Evolutionary conservation across 2,797 vertebrate species (phyloP).

Genomic region (Danio albolineatus): DNA sequence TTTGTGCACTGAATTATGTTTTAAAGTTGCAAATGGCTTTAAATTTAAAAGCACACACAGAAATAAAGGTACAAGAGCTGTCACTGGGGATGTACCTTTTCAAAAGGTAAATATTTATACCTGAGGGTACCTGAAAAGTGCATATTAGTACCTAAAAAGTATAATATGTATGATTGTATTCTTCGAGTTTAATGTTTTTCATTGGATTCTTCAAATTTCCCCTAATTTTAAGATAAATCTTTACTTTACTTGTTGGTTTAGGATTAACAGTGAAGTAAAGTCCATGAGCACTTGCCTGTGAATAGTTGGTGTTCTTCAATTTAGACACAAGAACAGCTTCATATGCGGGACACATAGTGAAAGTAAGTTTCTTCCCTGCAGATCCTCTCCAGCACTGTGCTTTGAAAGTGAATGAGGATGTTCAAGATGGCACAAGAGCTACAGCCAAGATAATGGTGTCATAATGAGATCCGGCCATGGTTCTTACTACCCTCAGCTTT

Average conservation of each 20-base stretch:
- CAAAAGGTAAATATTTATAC: too few species aligned
- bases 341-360: constrained; percentile 32
- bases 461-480: constrained; percentile 51
- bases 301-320: constrained; percentile 45
- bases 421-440: constrained; percentile 4
- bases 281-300: neutral
- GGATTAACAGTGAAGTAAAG: constrained; percentile 6
- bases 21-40: too few species aligned
- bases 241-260: neutral
- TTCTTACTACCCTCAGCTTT: constrained; percentile 17
- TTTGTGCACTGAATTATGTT: too few species aligned
- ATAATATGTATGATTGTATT: too few species aligned
- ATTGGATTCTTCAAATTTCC: neutral
- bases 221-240: neutral
- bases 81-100: too few species aligned
- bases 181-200: too few species aligned
- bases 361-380: constrained; percentile 43
- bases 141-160: too few species aligned
- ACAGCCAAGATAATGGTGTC: constrained; percentile 40
- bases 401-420: constrained; percentile 22
- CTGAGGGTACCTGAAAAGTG: too few species aligned
- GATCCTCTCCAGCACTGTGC: constrained; percentile 40
- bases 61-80: too few species aligned
- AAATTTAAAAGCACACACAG: too few species aligned
- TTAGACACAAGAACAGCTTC: constrained; percentile 8